Evolutionary conservation across 2,113 vertebrate genomes (phyloP).

Genomic region (Neofelis nebulosa): DNA sequence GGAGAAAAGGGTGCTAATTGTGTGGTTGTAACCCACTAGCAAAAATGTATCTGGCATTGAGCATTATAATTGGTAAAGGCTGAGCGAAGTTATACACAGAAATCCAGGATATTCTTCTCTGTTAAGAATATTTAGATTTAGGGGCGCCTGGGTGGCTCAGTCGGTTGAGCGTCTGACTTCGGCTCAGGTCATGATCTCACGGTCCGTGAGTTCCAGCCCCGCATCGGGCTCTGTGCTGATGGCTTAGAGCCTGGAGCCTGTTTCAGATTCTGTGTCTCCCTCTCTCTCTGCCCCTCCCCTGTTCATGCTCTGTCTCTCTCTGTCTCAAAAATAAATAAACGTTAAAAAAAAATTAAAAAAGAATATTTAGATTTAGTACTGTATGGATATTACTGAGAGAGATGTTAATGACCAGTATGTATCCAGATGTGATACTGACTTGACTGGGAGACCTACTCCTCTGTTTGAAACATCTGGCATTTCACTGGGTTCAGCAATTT

Average conservation of each 20-base stretch:
- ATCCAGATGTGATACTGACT: background rate
- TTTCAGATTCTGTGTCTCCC: no score
- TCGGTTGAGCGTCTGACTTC: no score
- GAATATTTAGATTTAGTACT: constrained; percentile 22
- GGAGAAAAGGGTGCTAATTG: background rate
- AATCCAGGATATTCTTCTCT: background rate
- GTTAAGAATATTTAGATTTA: constrained; percentile 36
- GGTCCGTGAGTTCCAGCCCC: no score
- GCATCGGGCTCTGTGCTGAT: no score
- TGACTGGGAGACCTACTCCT: background rate
- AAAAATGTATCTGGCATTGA: background rate
- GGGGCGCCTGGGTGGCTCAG: no score
- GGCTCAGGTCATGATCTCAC: no score
- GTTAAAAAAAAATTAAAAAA: background rate
- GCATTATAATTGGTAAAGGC: background rate
- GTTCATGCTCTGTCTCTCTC: no score
- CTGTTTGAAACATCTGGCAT: constrained; percentile 41
- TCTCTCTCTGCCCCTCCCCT: no score
- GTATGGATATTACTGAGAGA: background rate
- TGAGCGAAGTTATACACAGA: background rate
- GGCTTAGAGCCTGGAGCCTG: no score
- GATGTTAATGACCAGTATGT: background rate
- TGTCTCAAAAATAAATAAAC: no score
- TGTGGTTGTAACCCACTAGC: background rate
- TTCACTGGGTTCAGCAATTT: constrained; percentile 25